Conservation (phyloP, 2,113 vertebrate species). For the Phrynosoma blainvillii region DNA sequence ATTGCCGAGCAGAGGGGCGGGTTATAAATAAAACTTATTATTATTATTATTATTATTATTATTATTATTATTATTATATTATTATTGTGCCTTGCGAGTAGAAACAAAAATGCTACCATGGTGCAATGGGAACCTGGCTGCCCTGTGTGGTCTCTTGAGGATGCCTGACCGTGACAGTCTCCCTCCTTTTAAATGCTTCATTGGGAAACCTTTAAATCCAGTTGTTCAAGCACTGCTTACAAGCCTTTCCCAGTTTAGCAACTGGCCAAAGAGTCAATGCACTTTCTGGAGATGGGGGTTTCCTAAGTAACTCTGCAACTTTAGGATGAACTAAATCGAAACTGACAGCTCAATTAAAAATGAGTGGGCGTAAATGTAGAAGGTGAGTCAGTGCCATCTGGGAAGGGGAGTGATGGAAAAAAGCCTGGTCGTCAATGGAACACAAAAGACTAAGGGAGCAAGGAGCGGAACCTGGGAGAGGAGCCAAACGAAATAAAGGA, state of each 20-base stretch:
- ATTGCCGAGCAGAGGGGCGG: too few relatives aligned
- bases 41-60: too few relatives aligned
- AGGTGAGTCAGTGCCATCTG: constrained; percentile 65
- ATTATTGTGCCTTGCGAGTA: not conserved
- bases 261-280: not conserved
- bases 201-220: not conserved
- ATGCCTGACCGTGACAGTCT: not conserved
- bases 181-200: not conserved
- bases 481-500: constrained; percentile 44
- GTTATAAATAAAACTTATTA: too few relatives aligned
- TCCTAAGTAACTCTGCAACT: not conserved
- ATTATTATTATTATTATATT: too few relatives aligned
- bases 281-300: not conserved
- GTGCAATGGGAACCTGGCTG: not conserved
- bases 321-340: constrained; percentile 12
- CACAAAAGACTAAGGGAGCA: constrained; percentile 46
- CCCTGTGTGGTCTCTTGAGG: not conserved
- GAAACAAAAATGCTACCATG: not conserved
- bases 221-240: not conserved
- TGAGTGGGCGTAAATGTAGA: constrained; percentile 40
- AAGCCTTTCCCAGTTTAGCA: not conserved
- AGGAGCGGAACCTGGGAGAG: constrained; percentile 41
- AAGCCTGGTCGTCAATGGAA: constrained; percentile 46
- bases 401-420: constrained; percentile 68
- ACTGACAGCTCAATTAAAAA: constrained; percentile 21